Base-by-base conservation (phyloP, 2,113 vertebrate species). In the Gavia stellata region DNA sequence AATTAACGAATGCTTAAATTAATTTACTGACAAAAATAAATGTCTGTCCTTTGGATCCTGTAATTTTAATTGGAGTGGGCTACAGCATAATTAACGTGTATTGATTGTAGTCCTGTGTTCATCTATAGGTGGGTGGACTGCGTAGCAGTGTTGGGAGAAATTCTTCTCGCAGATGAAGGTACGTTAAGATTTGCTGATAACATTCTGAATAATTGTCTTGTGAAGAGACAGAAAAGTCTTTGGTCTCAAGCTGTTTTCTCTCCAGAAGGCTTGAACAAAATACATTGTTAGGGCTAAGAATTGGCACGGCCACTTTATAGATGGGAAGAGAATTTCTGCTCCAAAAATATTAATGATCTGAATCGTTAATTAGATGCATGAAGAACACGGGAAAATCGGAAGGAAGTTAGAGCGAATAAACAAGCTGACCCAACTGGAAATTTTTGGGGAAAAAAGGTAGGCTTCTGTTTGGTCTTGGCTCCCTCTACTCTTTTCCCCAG, bases 1-100 rank as follows among this genome's bases (percentile, higher is more conserved):
- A 94, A 86, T 82, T 92, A 96, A 96, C 94, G 90, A 82, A 77
- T 36, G 77, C 89, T 72, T 85, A 91, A 94, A 97, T 96, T 79
- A 97, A 91, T 94, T 95, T 82, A 72, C 88, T 95, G 95, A 94
- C 97, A 95, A 95, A 96, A 97, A 96, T 87, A 94, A 97, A 96
- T 96, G 94, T 44, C 83, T 38, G 73, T 89, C 86, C 83, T 97
- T 96, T 86, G 89, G 81, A 92, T 79, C 56, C 94, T 81, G 26
- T 89, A 94, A 77, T 92, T 92, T 81, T 89, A 97, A 95, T 95
- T 95, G 94, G 83, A 94, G 86, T 61, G 89, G 91, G 81, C 86
- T 96, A 70, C 6, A 9, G 78, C 88, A 94, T 97, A 96, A 96
- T 97, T 95, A 97, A 82, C 74, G 36, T 73, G 81, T 91, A 97